Evolutionary conservation across 2,113 vertebrate genomes (phyloP), one percentile per base, ranked within the genome.

Genomic region (Terrapene triunguis): DNA sequence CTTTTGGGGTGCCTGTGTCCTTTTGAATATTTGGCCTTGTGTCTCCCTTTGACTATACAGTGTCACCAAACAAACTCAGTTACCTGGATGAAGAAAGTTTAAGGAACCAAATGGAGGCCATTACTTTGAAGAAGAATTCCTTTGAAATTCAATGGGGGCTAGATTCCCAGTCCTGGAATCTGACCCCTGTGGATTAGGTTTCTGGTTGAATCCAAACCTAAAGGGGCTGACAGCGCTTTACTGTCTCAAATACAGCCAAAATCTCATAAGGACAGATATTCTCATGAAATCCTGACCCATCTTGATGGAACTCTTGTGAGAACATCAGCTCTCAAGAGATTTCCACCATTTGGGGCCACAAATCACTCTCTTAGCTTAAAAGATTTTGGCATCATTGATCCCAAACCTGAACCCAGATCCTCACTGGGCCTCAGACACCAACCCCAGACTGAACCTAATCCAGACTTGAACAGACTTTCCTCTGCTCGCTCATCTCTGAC

Each of bases 391-490:
- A 50, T 21, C 50, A 27, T 24, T 38, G 89, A 59, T 17, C 10
- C 8, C 10, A 89, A 80, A 55, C 69, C 1, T 53, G 48, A 90
- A 17, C 69, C 44, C 38, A 82, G 85, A 72, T 27, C 38, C 95
- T 53, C 55, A 17, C 1, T 9, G 24, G 16, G n/a, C 74, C 48
- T 92, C 47, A 12, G 14, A 85, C 81, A 74, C 38, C 72, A 83
- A 48, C 74, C 59, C 51, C 14, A 3, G 25, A 59, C 80, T 89
- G 87, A 94, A 55, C 84, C 32, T 57, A 87, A 92, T 69, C 89
- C 8, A 87, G 81, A 97, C 54, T 42, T 87, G 82, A 94, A 50
- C 54, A 94, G 85, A 80, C 83, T 79, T 17, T 88, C 59, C 57
- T 94, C 93, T 92, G 32, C 27, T 94, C 27, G 74, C 19, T 27